Conservation (phyloP, 2,797 vertebrate species). For the Nannoperca obscura region DNA sequence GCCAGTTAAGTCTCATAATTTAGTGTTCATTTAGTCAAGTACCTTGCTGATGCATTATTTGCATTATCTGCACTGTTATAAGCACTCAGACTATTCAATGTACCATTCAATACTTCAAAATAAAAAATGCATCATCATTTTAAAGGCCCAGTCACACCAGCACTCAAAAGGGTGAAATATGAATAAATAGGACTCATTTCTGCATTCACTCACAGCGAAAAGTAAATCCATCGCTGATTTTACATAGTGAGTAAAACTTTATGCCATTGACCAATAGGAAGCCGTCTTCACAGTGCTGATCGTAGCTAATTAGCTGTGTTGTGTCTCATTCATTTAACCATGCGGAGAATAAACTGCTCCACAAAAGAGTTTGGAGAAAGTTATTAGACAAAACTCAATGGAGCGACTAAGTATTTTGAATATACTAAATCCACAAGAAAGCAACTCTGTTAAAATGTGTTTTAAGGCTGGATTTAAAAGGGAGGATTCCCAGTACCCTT, state of each 20-base stretch:
- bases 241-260: too few relatives aligned
- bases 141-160: neutral
- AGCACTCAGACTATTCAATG: neutral
- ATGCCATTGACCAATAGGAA: too few relatives aligned
- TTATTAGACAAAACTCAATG: neutral
- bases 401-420: neutral
- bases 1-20: too few relatives aligned
- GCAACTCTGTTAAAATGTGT: neutral
- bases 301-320: too few relatives aligned
- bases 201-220: neutral
- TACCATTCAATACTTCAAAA: neutral
- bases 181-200: neutral
- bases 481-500: neutral
- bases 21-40: neutral
- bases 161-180: neutral
- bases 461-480: neutral
- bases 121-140: neutral
- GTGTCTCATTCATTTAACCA: neutral
- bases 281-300: too few relatives aligned
- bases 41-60: neutral
- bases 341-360: neutral
- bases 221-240: neutral
- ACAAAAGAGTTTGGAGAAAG: neutral
- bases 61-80: neutral
- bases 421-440: neutral